phyloP scores from a whole-genome alignment of 2,888 invertebrate genomes.

The Poecilus cupreus region DNA sequence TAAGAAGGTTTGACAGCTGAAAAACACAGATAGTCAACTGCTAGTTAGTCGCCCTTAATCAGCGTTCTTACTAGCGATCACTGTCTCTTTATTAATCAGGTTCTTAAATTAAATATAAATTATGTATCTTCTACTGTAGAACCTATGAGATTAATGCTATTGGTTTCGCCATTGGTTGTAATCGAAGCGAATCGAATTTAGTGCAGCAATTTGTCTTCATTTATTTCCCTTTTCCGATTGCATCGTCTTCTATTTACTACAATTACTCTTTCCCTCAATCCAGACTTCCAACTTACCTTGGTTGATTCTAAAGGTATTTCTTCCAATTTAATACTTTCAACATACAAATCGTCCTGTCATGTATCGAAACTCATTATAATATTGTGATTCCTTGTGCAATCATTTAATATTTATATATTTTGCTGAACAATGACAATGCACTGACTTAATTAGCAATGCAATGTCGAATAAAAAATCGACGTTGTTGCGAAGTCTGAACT shows the following conservation, averaged over 20 bases:
- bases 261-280: background rate
- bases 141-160: background rate
- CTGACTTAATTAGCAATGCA: constrained; percentile 16
- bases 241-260: constrained; percentile 9
- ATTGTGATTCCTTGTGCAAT: background rate
- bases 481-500: background rate
- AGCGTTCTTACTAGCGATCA: too few species aligned
- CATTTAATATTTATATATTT: constrained; percentile 3
- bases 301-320: too few species aligned
- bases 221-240: constrained; percentile 25
- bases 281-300: background rate
- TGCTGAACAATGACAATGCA: constrained; percentile 14
- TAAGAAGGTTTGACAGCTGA: too few species aligned
- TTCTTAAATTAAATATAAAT: too few species aligned
- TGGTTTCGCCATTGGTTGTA: background rate
- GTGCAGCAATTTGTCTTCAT: constrained; percentile 15
- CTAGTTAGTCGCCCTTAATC: too few species aligned
- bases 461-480: constrained; percentile 11
- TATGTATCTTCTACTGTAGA: background rate
- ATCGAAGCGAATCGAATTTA: background rate
- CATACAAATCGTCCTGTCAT: too few species aligned
- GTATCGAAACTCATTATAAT: too few species aligned
- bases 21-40: too few species aligned
- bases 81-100: too few species aligned
- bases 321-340: too few species aligned